A percentile compares a stretch with the other conserved stretches of the same genome.
Conservation (phyloP, 2,113 vertebrate genomes). For the Antennarius striatus region DNA sequence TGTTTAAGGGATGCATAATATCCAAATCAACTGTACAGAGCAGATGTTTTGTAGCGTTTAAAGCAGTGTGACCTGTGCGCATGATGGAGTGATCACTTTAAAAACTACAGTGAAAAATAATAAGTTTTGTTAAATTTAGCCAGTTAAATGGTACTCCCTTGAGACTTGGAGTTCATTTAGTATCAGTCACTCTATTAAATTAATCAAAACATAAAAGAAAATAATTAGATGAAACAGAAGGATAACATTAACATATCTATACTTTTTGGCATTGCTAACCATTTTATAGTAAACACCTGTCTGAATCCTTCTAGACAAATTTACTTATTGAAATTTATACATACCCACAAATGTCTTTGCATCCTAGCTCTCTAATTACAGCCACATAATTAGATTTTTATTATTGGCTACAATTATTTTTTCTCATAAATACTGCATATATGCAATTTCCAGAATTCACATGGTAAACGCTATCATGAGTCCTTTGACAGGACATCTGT, state of each 20-base stretch:
- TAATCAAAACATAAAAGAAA: constrained; percentile 15
- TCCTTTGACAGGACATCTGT: too few species aligned
- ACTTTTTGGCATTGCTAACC: too few species aligned
- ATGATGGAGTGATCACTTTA: constrained; percentile 24
- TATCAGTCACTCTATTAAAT: constrained; percentile 34
- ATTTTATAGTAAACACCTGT: too few species aligned
- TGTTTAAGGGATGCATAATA: constrained; percentile 15
- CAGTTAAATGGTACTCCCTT: neutral
- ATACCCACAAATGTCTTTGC: neutral
- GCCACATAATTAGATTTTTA: too few species aligned
- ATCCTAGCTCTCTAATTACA: neutral
- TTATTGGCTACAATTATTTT: too few species aligned
- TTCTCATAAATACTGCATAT: too few species aligned
- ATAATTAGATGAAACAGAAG: too few species aligned
- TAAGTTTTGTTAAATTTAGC: constrained; percentile 12
- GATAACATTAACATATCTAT: too few species aligned
- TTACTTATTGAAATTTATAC: constrained; percentile 14
- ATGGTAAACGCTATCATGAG: too few species aligned
- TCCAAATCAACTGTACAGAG: constrained; percentile 42
- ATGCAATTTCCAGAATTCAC: too few species aligned
- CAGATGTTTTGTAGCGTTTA: constrained; percentile 17
- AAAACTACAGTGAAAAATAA: constrained; percentile 23
- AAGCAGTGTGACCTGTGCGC: constrained; percentile 21
- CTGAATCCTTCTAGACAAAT: neutral
- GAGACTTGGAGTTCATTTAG: constrained; percentile 14